phyloP scores from a whole-genome alignment of 2,113 vertebrate genomes.

The Sorex araneus region DNA sequence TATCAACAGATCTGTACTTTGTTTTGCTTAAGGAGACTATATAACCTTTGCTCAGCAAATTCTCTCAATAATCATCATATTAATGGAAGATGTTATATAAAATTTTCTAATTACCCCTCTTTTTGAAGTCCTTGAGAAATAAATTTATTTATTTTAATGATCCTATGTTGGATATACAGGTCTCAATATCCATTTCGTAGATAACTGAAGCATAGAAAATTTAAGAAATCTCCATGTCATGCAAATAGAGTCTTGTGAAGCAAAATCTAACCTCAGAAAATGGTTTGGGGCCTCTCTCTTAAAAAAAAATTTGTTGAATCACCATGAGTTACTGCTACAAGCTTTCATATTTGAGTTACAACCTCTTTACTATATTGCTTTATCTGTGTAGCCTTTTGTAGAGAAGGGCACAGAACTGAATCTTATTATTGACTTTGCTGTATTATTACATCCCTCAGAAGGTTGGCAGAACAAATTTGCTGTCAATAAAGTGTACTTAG shows the following conservation, averaged over 20 bases:
- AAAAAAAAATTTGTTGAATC: no score
- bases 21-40: slow-evolving; percentile 4
- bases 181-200: not conserved
- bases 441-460: not conserved
- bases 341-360: no score
- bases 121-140: not conserved
- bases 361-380: not conserved
- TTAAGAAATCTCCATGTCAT: not conserved
- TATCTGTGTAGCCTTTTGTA: not conserved
- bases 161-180: not conserved
- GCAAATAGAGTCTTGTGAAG: not conserved
- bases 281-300: no score
- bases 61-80: not conserved
- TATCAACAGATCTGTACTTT: not conserved
- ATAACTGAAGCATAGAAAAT: not conserved
- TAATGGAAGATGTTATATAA: not conserved
- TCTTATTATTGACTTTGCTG: not conserved
- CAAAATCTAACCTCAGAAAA: not conserved
- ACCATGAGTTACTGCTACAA: no score
- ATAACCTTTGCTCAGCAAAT: not conserved
- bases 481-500: not conserved
- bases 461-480: not conserved
- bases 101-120: not conserved
- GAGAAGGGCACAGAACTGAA: not conserved
- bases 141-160: not conserved